A percentile compares a stretch with the other conserved stretches of the same genome.
These are phyloP conservation scores for Bombus sibiricus DNA, from an alignment of 1,140 invertebrate genomes.

Conservation along the genomic window DNA sequence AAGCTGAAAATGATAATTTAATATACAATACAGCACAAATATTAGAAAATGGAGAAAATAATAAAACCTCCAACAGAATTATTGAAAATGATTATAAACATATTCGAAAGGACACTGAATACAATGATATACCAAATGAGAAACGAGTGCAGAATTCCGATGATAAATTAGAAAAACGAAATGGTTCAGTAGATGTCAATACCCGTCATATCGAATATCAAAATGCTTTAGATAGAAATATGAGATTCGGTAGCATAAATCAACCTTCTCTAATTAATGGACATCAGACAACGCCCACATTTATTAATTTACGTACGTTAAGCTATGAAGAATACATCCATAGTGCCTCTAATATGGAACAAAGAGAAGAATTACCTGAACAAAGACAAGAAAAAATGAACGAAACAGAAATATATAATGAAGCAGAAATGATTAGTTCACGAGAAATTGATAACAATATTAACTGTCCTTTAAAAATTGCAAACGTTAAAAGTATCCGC, in stretches of 20 bases:
- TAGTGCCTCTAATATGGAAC: conserved; percentile 20
- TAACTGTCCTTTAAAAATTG: conserved; percentile 58
- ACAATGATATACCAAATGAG: conserved; percentile 27
- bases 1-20: conserved; percentile 53
- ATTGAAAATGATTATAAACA: conserved; percentile 28
- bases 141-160: conserved; percentile 20
- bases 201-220: conserved; percentile 21
- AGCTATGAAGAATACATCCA: conserved; percentile 75
- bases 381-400: conserved; percentile 27
- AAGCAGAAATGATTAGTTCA: conserved; percentile 51
- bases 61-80: conserved; percentile 39
- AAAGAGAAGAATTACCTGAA: conserved; percentile 16
- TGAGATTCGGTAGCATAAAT: conserved; percentile 41
- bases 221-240: conserved; percentile 34
- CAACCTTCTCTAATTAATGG: conserved; percentile 56
- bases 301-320: conserved; percentile 65
- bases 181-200: conserved; percentile 54
- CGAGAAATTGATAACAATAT: conserved; percentile 46
- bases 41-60: conserved; percentile 67
- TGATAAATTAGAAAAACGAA: conserved; percentile 53
- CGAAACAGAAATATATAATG: conserved; percentile 36
- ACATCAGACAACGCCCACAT: conserved; percentile 56
- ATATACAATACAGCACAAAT: conserved; percentile 19
- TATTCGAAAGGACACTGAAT: conserved; percentile 27
- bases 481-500: conserved; percentile 58